Conservation (phyloP, 2,888 invertebrate genomes). For the Amphipoea lucens region DNA sequence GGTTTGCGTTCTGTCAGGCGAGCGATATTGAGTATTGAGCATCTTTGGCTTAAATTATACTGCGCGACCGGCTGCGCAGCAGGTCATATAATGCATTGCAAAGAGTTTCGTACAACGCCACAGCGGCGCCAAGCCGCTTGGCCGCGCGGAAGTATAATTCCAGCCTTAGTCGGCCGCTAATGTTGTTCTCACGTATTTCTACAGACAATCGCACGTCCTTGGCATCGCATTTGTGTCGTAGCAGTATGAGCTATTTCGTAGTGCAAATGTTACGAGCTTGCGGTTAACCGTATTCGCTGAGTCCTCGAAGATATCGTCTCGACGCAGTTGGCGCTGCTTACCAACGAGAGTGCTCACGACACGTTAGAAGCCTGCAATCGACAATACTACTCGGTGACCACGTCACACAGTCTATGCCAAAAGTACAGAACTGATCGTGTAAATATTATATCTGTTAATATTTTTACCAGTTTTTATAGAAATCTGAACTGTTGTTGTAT, state of each 20-base stretch:
- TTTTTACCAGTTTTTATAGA: constrained; percentile 60
- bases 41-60: not conserved
- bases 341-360: not conserved
- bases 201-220: not conserved
- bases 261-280: not conserved
- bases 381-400: constrained; percentile 30
- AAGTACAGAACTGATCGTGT: constrained; percentile 73
- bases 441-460: constrained; percentile 64
- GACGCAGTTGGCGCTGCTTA: not conserved
- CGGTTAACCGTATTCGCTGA: not conserved
- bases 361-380: not conserved
- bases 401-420: constrained; percentile 63
- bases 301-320: not conserved
- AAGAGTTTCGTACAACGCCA: not conserved
- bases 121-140: not conserved
- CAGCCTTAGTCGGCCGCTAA: not conserved
- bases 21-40: not conserved
- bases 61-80: not conserved
- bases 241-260: not conserved
- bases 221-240: not conserved
- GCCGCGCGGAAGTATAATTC: not conserved
- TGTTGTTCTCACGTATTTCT: not conserved
- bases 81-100: not conserved
- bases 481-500: constrained; percentile 49
- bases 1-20: not conserved